Evolutionary conservation across 2,888 invertebrate genomes (phyloP), one percentile per base, ranked within the genome.

Genomic region (Ethmia dodecea): DNA sequence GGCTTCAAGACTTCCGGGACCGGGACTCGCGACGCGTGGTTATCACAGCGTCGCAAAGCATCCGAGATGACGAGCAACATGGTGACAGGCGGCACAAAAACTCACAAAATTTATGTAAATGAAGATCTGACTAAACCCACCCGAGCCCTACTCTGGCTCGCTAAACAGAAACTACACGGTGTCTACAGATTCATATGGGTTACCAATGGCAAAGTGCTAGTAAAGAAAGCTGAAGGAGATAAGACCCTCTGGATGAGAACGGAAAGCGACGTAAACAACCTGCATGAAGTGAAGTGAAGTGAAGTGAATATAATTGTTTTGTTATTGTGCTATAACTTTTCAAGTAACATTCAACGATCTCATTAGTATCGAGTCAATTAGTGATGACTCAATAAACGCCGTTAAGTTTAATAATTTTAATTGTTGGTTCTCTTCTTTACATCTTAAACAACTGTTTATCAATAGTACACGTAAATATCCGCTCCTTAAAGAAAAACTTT

Each of bases 401-500:
- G 6, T 3, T 6, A 5, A 6, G 4, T 3, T 18, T 18, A 6
- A 18, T 18, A 18, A 18, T 5, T 6, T 18, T 3, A 18, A 6
- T 18, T 18, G 5, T 18, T 18, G 18, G 18, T 18, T 5, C 6
- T 3, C 3, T 18, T 6, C 8, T 13, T 5, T 4, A 28, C 3
- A 13, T 16, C 4, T n/a, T 34, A 14, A 11, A 13, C 6, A 14
- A 10, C 1, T 33, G 33, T 13, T 28, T 34, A 8, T 12, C 24
- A 8, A 11, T 29, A 25, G 9, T 25, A 9, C 35, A 35, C 25
- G 8, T 35, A 1, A 35, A 35, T 30, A 35, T 35, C 5, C 9
- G 35, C 1, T 35, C 35, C 9, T 13, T 35, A 16, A 36, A 36
- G 11, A 36, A 36, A 20, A 25, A 36, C 20, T 38, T 14, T 12